phyloP scores from a whole-genome alignment of 1,140 invertebrate genomes.

The Micrasema longulum region DNA sequence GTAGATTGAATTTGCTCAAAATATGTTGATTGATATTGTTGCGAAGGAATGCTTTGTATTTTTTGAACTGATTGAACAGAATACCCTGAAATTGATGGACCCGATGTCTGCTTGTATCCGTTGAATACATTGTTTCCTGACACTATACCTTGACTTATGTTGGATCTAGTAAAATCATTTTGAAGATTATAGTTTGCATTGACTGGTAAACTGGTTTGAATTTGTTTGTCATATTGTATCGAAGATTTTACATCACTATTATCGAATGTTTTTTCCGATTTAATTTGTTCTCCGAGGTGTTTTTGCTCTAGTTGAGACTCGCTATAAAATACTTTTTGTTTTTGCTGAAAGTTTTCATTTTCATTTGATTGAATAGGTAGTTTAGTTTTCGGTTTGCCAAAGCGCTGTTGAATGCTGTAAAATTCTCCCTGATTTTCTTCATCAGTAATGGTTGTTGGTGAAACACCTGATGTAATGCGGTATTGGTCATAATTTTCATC shows the following conservation, averaged over 20 bases:
- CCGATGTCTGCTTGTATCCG: not conserved
- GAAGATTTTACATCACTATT: not conserved
- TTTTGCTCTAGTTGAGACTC: conserved; percentile 4
- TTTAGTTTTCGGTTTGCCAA: conserved; percentile 13
- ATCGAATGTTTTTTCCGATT: not conserved
- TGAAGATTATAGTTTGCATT: conserved; percentile 1
- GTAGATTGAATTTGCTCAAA: not conserved
- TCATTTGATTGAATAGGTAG: not conserved
- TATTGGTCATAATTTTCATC: conserved; percentile 29
- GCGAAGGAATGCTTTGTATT: conserved; percentile 5
- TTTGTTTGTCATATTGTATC: conserved; percentile 25
- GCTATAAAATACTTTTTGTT: not conserved
- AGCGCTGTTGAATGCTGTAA: conserved; percentile 28
- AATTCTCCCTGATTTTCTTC: conserved; percentile 45
- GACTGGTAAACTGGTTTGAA: conserved; percentile 20
- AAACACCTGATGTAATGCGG: conserved; percentile 7
- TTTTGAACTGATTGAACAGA: conserved; percentile 12
- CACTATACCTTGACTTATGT: not conserved
- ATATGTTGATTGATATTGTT: not conserved
- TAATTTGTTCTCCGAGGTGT: not conserved
- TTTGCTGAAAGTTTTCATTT: not conserved
- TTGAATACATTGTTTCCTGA: not conserved
- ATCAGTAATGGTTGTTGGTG: conserved; percentile 29
- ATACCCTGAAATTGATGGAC: not conserved
- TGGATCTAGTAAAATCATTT: conserved; percentile 17